Evolutionary conservation across 2,888 invertebrate genomes (phyloP), one percentile per base, ranked within the genome.

Genomic region (Siphonodentalium dalli): DNA sequence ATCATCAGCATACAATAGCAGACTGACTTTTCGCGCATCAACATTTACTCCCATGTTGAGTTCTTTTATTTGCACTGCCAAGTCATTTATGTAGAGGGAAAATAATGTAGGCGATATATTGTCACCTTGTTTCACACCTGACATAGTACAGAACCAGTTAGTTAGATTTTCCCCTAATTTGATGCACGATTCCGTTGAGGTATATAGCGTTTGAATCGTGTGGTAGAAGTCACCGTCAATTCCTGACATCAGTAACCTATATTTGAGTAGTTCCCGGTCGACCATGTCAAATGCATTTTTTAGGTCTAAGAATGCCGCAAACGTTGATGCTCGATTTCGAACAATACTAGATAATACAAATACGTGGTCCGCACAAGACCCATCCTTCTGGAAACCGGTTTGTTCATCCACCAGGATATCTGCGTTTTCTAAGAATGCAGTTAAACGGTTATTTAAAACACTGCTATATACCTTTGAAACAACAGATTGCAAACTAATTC

Each of bases 231-330:
- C 13, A 20, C 49, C 48, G 21, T 49, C 44, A 15, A 40, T 45
- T 34, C 33, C 43, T n/a, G 48, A 44, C 1, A 43, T 3, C 9
- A 21, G 20, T 15, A 54, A 39, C 29, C 42, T 43, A 31, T 54
- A 48, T 33, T 46, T 20, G 20, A 54, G 38, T 5, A 29, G 20
- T 2, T 54, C 35, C 20, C 37, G 31, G 18, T 54, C 43, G 2
- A 48, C 44, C 6, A 18, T 21, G 18, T 54, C 48, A 31, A 54
- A 54, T 26, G 43, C 48, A 41, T 49, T 43, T 43, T 44, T 26
- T 6, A 54, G 20, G 40, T 54, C 54, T 11, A 40, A 33, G 28
- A 49, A 44, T 3, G 44, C 40, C 9, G 31, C 37, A 27, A 49
- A 44, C 8, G 40, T 49, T 20, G 34, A 44, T 15, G 43, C 27